Conservation (phyloP, 2,797 vertebrate genomes). For the Sparidentex hasta region DNA sequence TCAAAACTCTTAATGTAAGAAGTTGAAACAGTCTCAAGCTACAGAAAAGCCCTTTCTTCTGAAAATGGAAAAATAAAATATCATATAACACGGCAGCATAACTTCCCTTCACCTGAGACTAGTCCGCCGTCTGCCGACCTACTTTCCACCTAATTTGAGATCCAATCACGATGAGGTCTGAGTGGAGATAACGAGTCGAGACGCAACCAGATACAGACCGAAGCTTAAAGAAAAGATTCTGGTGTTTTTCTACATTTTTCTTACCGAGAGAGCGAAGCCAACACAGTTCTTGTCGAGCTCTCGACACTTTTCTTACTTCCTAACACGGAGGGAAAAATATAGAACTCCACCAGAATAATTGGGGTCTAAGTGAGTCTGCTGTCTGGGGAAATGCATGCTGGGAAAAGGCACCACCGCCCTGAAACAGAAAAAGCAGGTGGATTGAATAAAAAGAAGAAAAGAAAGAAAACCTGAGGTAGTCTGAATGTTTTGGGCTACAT, state of each 20-base stretch:
- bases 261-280: not conserved
- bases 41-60: not conserved
- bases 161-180: not conserved
- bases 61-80: no score
- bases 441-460: not conserved
- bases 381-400: slow-evolving; percentile 36
- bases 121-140: not conserved
- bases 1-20: not conserved
- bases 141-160: not conserved
- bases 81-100: not conserved
- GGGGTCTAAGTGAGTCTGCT: not conserved
- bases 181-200: not conserved
- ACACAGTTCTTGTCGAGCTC: no score
- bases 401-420: not conserved
- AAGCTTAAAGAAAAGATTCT: not conserved
- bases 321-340: no score
- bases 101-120: not conserved
- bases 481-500: slow-evolving; percentile 60
- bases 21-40: not conserved
- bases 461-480: slow-evolving; percentile 71
- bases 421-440: slow-evolving; percentile 12
- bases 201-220: not conserved
- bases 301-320: no score
- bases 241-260: not conserved
- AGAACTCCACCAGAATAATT: not conserved